A percentile compares a stretch with the other conserved stretches of the same genome.
phyloP scores from a whole-genome alignment of 2,113 vertebrate genomes.

The Dasyornis broadbenti region DNA sequence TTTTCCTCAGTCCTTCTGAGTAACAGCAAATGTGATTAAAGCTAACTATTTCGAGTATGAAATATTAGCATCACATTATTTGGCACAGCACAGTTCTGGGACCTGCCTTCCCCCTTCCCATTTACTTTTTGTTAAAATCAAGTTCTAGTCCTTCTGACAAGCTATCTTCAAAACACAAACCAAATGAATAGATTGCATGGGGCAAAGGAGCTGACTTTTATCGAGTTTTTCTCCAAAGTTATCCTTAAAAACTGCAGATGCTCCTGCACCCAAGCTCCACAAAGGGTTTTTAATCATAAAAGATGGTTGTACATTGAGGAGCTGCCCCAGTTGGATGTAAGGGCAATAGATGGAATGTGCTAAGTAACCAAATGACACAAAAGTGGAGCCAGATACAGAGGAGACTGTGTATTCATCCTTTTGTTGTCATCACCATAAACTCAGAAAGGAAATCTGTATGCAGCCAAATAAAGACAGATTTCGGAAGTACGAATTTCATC shows the following conservation, averaged over 20 bases:
- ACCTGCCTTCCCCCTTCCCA: fast-evolving
- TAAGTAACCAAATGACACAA: not conserved
- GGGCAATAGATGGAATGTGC: fast-evolving
- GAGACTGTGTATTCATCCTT: fast-evolving
- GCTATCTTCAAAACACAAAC: not conserved
- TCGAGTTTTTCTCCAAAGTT: not conserved
- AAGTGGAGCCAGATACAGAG: not conserved
- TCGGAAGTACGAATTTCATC: not conserved
- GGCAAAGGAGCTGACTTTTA: not conserved
- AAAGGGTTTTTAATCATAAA: not conserved
- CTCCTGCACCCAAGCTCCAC: not conserved
- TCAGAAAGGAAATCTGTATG: not conserved
- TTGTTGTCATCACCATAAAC: not conserved
- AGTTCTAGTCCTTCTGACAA: not conserved
- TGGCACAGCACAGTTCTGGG: not conserved
- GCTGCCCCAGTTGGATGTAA: not conserved
- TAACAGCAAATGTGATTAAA: not conserved
- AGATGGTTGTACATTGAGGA: not conserved
- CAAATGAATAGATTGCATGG: fast-evolving
- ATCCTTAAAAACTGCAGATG: not conserved
- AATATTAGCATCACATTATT: not conserved
- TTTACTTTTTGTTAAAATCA: not conserved
- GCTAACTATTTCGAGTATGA: not conserved
- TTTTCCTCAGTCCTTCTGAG: not conserved
- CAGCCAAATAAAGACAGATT: not conserved